Evolutionary conservation across 2,888 invertebrate genomes (phyloP), one percentile per base, ranked within the genome.

Genomic region (Incurvaria masculella): DNA sequence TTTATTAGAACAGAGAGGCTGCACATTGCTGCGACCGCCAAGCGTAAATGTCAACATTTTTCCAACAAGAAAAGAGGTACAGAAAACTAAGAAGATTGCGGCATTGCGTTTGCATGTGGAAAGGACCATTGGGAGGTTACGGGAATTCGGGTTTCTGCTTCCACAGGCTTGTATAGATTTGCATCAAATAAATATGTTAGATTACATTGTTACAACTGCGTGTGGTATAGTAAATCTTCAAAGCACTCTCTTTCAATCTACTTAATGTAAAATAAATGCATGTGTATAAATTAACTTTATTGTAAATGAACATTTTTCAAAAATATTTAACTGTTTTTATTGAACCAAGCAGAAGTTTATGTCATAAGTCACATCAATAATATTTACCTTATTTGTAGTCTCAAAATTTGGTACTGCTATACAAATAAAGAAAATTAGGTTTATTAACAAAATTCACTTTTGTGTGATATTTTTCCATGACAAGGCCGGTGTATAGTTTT

Each of bases 1-100:
- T 17, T 18, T 50, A 17, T 33, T 53, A 20, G 21, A 49, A 27
- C 21, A 11, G 18, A 47, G 44, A 51, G 47, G 46, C 5, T 52
- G 52, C 26, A 44, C 11, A 18, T 46, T 53, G 20, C 44, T 53
- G 17, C 20, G 54, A 23, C 54, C 54, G n/a, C 50, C 54, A 16
- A 49, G 46, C 47, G 51, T 53, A 20, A 10, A 21, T 10, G 33
- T n/a, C 16, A 26, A 23, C 14, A 38, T 20, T 26, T 44, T 38
- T 27, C 33, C 42, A 6, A 41, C 49, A 11, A 48, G 44, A 40
- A 10, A 42, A 10, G 48, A 54, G 27, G 50, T 51, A 2, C 21
- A 21, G 17, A 26, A 47, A 41, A 43, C 42, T 11, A 54, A 51
- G 44, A n/a, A 41, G 27, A 53, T 54, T 17, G 54, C 54, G 11